Conservation (phyloP, 1,140 invertebrate genomes). For the Tetramorium alpestre region DNA sequence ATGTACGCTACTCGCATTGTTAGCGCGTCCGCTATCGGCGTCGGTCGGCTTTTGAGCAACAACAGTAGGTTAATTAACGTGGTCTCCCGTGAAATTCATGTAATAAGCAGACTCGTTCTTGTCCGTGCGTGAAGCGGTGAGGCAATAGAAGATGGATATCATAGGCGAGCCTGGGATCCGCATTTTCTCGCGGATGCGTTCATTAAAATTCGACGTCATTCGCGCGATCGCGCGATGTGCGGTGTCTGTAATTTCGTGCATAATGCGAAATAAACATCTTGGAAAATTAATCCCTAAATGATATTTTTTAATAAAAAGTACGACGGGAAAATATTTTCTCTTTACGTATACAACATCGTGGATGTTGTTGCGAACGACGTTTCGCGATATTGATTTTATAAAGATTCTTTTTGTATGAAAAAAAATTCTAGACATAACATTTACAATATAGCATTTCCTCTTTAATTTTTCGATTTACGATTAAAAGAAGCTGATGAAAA, state of each 20-base stretch:
- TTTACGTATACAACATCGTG: not conserved
- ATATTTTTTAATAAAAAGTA: not conserved
- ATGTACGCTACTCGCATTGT: not conserved
- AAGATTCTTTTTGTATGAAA: not conserved
- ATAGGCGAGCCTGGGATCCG: slow-evolving; percentile 3
- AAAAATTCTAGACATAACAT: not conserved
- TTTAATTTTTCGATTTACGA: not conserved
- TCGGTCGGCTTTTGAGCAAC: slow-evolving; percentile 12
- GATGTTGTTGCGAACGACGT: not conserved
- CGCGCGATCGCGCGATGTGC: not conserved
- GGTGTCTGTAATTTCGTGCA: not conserved
- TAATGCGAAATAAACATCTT: not conserved
- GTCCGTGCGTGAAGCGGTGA: slow-evolving; percentile 18
- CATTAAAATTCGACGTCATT: slow-evolving; percentile 2
- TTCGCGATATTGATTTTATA: not conserved
- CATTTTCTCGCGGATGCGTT: not conserved
- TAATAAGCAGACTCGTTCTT: slow-evolving; percentile 28
- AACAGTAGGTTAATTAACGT: slow-evolving; percentile 26
- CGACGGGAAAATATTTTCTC: not conserved
- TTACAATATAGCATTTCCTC: not conserved
- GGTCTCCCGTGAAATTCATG: slow-evolving; percentile 22
- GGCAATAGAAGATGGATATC: slow-evolving; percentile 38
- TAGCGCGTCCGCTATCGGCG: not conserved
- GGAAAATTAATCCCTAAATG: not conserved
- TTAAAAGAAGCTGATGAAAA: not conserved